phyloP scores from a whole-genome alignment of 2,797 vertebrate genomes.

The Sebastes matsubarae region DNA sequence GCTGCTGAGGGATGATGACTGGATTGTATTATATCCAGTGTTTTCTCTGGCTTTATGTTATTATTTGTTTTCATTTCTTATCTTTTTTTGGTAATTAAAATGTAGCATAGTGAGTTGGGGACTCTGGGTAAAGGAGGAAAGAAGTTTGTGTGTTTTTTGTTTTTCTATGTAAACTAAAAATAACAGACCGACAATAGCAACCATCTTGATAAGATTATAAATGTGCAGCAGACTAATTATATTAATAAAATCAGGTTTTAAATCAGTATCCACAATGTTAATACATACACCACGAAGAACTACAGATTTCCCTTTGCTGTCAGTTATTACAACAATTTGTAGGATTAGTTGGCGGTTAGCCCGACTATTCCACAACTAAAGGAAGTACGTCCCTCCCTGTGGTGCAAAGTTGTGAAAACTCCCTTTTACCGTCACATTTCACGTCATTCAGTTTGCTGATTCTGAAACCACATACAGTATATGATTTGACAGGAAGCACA shows the following conservation, averaged over 20 bases:
- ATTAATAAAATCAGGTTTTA: not conserved
- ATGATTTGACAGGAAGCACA: not conserved
- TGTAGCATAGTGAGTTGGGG: not conserved
- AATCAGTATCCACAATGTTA: not conserved
- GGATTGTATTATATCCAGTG: not conserved
- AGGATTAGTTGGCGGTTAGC: not conserved
- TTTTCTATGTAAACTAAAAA: not conserved
- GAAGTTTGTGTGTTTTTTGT: too few species aligned
- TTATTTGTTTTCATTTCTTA: not conserved
- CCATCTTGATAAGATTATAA: not conserved
- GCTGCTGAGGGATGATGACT: not conserved
- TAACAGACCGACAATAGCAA: not conserved
- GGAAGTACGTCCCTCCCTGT: rapidly evolving
- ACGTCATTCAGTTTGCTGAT: not conserved
- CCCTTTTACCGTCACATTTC: not conserved
- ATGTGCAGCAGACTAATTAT: not conserved
- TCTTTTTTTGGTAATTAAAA: not conserved
- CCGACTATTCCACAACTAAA: not conserved
- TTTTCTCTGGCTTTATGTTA: not conserved
- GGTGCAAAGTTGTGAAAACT: not conserved
- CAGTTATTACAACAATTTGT: not conserved
- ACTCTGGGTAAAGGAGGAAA: not conserved
- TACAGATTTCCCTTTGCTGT: not conserved
- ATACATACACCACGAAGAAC: not conserved
- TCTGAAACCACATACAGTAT: not conserved